Evolutionary conservation across 2,888 invertebrate genomes (phyloP).

Genomic region (Argyresthia goedartella): DNA sequence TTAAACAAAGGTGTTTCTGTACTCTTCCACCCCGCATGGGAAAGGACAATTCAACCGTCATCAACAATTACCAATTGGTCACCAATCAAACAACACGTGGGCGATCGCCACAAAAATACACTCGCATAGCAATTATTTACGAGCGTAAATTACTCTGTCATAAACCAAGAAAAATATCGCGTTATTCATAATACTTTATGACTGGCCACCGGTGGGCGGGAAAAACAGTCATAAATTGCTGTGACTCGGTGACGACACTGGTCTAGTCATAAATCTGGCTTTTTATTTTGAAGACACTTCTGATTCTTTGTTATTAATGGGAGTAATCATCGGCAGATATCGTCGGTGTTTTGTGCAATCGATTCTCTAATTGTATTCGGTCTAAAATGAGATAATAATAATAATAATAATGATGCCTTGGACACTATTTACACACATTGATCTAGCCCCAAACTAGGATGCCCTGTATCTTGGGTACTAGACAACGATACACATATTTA

Average conservation of each 20-base stretch:
- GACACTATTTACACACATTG: no score
- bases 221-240: conserved; percentile 17
- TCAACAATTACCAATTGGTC: no score
- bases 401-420: no score
- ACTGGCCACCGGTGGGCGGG: conserved; percentile 18
- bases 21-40: no score
- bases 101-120: conserved; percentile 8
- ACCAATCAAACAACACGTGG: conserved; percentile 1
- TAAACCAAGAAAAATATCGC: conserved; percentile 32
- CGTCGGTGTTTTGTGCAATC: no score
- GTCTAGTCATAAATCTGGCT: conserved; percentile 10
- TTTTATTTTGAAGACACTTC: conserved; percentile 12
- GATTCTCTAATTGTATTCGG: no score
- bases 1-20: no score
- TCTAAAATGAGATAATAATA: no score
- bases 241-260: conserved; percentile 16
- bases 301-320: conserved; percentile 3
- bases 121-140: conserved; percentile 32
- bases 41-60: no score
- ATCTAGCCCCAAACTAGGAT: no score
- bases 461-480: no score
- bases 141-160: conserved; percentile 29
- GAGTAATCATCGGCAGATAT: not conserved
- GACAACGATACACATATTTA: no score
- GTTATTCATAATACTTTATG: conserved; percentile 25